These are phyloP conservation scores for Piscicola geometra DNA, from an alignment of 2,888 invertebrate genomes.

Conservation along the genomic window DNA sequence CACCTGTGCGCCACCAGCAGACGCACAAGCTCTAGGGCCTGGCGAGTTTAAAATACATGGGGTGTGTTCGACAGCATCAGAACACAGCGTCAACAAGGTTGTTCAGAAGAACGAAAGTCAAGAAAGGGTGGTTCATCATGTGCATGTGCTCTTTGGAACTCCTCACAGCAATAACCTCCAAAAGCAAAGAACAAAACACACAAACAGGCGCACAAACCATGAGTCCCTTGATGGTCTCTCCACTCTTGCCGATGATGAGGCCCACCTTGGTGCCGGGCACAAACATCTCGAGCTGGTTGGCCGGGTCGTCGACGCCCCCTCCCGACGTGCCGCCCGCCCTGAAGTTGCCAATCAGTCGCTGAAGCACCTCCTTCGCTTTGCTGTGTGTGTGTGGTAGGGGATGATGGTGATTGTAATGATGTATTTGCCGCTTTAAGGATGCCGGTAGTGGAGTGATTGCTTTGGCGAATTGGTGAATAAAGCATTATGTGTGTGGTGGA, in stretches of 20 bases:
- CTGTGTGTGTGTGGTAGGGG: constrained; percentile 2
- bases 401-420: no score
- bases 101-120: constrained; percentile 19
- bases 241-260: constrained; percentile 93
- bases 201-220: constrained; percentile 55
- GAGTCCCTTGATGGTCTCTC: constrained; percentile 93
- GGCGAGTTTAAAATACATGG: neutral
- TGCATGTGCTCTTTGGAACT: neutral
- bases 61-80: no score
- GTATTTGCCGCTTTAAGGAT: neutral
- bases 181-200: neutral
- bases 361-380: constrained; percentile 34
- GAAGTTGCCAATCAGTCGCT: constrained; percentile 30
- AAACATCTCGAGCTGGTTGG: constrained; percentile 72
- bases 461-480: no score
- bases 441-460: no score
- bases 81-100: neutral
- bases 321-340: constrained; percentile 21
- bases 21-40: neutral
- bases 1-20: constrained; percentile 27
- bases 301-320: constrained; percentile 36
- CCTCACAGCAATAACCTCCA: neutral
- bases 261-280: constrained; percentile 96
- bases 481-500: neutral
- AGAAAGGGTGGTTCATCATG: neutral